Percentiles rank a stretch among this genome's conserved stretches.
phyloP scores from a whole-genome alignment of 2,888 invertebrate genomes.

The Ceraclea dissimilis region DNA sequence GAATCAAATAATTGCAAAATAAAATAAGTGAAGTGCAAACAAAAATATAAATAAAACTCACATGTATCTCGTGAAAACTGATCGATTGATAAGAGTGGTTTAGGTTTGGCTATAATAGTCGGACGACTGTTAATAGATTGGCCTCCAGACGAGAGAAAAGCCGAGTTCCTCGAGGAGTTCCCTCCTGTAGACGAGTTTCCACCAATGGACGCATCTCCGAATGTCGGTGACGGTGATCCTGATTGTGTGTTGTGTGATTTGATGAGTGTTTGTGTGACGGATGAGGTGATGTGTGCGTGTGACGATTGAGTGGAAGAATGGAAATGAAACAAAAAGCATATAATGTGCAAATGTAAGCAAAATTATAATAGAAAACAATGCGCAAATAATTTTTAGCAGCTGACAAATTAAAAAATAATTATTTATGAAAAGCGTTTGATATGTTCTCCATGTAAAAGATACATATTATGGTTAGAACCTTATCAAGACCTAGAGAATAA shows the following conservation, averaged over 20 bases:
- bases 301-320: no score
- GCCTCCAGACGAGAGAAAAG: slow-evolving; percentile 12
- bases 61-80: slow-evolving; percentile 20
- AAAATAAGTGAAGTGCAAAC: background rate
- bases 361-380: background rate
- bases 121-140: slow-evolving; percentile 9
- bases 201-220: slow-evolving; percentile 12
- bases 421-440: no score
- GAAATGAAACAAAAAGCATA: slow-evolving; percentile 4
- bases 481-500: no score
- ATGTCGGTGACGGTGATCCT: slow-evolving; percentile 14
- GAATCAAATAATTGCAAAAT: background rate
- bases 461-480: no score
- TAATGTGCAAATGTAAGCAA: background rate
- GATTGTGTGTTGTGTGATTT: background rate
- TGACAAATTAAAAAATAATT: background rate
- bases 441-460: no score
- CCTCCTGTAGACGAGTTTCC: slow-evolving; percentile 13
- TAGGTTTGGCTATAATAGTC: slow-evolving; percentile 43
- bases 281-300: background rate
- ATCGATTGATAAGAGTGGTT: slow-evolving; percentile 40
- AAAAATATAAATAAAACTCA: slow-evolving; percentile 12
- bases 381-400: background rate
- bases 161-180: slow-evolving; percentile 16
- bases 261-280: background rate